Base-by-base conservation (phyloP, 2,113 vertebrate genomes). In the Sigmodon hispidus region DNA sequence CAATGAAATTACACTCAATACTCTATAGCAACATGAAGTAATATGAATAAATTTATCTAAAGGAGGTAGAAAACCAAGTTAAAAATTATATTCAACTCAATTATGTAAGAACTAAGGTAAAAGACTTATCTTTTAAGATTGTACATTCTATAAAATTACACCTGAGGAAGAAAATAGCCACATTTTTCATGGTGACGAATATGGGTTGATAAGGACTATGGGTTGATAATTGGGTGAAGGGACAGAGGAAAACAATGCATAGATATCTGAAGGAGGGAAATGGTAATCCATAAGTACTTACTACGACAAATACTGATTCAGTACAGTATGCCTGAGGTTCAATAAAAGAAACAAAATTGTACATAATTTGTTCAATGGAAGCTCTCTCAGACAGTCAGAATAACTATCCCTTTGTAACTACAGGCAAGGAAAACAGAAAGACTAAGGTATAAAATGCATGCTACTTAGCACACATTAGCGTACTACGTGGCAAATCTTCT, bases 381-480 rank as follows among this genome's bases (percentile, higher is more conserved):
- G 80, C 81, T 92, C 81, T 92, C 77, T 94, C 50, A 96, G 94
- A 94, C 10, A 89, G 21, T 36, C 69, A 95, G 59, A 94, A 88
- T 36, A 89, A 95, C 36, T 29, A 94, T 17, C 21, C 40, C 63
- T 88, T 87, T 36, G 36, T 26, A 76, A 96, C 10, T 85, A 79
- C 0, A 91, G 26, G n/a, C 55, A 94, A 94, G 29, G 36, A 96
- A 95, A 93, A 93, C 12, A 52, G 17, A 69, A 84, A 52, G 57
- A 92, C 61, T 84, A 90, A 85, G 22, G 13, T 89, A 26, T 67
- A 86, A 95, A 93, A 92, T 36, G 81, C 3, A 48, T 31, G 52
- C 89, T 55, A 94, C 61, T 81, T 16, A 65, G 36, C 22, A 93
- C 26, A 80, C 34, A 4, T 50, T 34, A n/a, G 10, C 43, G 48